Conservation (phyloP, 2,888 invertebrate species). For the Aethes cnicana region DNA sequence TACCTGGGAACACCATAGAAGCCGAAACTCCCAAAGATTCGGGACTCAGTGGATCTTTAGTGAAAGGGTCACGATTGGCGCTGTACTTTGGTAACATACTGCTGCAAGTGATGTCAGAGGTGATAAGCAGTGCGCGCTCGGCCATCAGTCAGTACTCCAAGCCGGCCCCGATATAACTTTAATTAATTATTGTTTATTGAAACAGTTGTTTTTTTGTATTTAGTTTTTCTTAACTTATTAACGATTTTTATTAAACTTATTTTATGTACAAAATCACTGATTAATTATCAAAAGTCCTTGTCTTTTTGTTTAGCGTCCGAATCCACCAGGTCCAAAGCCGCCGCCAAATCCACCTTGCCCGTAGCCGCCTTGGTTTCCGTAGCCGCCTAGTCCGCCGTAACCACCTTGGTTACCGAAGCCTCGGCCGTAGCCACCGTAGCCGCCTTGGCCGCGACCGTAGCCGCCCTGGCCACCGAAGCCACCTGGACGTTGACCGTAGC, state of each 20-base stretch:
- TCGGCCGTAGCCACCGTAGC: constrained; percentile 35
- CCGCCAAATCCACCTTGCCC: constrained; percentile 29
- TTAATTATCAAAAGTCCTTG: constrained; percentile 5
- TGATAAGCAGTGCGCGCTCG: constrained; percentile 51
- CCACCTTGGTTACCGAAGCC: constrained; percentile 32
- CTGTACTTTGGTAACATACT: constrained; percentile 62
- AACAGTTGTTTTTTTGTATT: background rate
- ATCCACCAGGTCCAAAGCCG: constrained; percentile 31
- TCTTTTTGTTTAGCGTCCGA: constrained; percentile 20
- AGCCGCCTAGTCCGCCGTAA: constrained; percentile 31
- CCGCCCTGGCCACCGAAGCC: constrained; percentile 18
- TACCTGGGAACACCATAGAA: constrained; percentile 27
- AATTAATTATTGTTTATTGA: background rate
- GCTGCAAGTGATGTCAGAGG: constrained; percentile 56
- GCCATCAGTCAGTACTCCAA: constrained; percentile 50
- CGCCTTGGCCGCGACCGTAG: constrained; percentile 31
- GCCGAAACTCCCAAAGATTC: constrained; percentile 9
- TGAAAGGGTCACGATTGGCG: constrained; percentile 52
- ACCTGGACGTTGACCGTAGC: constrained; percentile 28
- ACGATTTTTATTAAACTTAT: background rate
- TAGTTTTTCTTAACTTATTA: background rate
- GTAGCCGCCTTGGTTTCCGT: constrained; percentile 33
- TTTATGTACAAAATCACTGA: background rate
- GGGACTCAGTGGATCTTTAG: constrained; percentile 39
- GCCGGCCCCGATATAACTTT: constrained; percentile 38